Evolutionary conservation across 2,113 vertebrate genomes (phyloP).

Genomic region (Planiliza haematocheilus): DNA sequence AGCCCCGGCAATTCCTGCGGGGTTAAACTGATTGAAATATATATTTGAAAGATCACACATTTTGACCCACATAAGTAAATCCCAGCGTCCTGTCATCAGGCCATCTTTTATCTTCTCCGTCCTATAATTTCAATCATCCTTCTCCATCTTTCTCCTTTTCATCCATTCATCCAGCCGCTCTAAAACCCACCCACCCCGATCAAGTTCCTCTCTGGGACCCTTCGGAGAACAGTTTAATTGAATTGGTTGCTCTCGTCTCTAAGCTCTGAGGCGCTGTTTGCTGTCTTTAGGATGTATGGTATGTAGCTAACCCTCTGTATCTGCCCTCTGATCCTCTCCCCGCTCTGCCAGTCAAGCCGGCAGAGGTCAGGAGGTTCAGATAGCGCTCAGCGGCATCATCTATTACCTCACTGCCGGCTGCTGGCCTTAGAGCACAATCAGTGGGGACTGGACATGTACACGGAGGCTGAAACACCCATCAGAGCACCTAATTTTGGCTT

Average conservation of each 20-base stretch:
- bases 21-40: slow-evolving; percentile 54
- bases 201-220: slow-evolving; percentile 13
- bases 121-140: slow-evolving; percentile 49
- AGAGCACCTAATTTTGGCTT: slow-evolving; percentile 25
- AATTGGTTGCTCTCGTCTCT: slow-evolving; percentile 51
- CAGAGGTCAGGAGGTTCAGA: slow-evolving; percentile 66
- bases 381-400: slow-evolving; percentile 56
- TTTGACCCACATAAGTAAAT: slow-evolving; percentile 51
- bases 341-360: slow-evolving; percentile 39
- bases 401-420: slow-evolving; percentile 47
- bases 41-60: slow-evolving; percentile 48
- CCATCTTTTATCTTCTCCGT: slow-evolving; percentile 39
- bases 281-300: slow-evolving; percentile 35
- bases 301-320: slow-evolving; percentile 40
- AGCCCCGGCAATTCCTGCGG: background rate
- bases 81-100: slow-evolving; percentile 29
- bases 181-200: background rate
- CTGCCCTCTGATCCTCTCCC: slow-evolving; percentile 52
- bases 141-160: slow-evolving; percentile 20
- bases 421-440: slow-evolving; percentile 45
- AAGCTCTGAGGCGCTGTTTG: slow-evolving; percentile 41
- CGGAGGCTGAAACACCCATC: slow-evolving; percentile 26
- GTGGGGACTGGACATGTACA: slow-evolving; percentile 16
- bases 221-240: slow-evolving; percentile 48
- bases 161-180: slow-evolving; percentile 38